Percentiles rank a stretch among this genome's conserved stretches.
Conservation (phyloP, 2,797 vertebrate species). For the Dicrostonyx torquatus region DNA sequence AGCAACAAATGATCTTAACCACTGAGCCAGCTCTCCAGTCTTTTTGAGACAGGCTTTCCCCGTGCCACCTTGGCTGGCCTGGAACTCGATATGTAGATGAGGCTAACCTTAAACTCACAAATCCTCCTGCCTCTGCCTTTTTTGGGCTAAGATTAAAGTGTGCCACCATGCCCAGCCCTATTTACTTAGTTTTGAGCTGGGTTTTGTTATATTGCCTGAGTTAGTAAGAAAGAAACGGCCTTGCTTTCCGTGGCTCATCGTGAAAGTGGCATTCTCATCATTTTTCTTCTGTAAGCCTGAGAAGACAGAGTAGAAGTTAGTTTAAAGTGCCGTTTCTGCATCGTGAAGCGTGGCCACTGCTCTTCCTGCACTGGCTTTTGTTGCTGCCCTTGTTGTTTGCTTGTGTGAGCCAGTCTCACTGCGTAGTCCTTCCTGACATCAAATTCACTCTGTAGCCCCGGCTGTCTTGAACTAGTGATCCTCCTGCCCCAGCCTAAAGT, state of each 20-base stretch:
- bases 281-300: conserved; percentile 19
- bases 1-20: neutral
- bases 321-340: conserved; percentile 3
- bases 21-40: neutral
- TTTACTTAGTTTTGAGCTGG: neutral
- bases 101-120: neutral
- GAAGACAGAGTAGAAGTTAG: neutral
- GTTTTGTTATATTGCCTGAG: neutral
- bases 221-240: neutral
- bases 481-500: neutral
- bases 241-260: neutral
- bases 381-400: neutral
- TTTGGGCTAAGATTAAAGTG: neutral
- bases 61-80: neutral
- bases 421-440: neutral
- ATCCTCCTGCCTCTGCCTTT: neutral
- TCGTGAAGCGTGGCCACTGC: neutral
- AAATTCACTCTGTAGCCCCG: neutral
- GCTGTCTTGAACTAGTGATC: neutral
- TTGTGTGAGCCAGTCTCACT: neutral
- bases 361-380: neutral
- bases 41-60: neutral
- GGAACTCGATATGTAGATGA: neutral
- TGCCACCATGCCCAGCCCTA: neutral
- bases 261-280: neutral